Percentiles rank a stretch among this genome's conserved stretches.
These are phyloP conservation scores for Chascanopsetta lugubris DNA, from an alignment of 2,113 vertebrate species.

Conservation along the genomic window DNA sequence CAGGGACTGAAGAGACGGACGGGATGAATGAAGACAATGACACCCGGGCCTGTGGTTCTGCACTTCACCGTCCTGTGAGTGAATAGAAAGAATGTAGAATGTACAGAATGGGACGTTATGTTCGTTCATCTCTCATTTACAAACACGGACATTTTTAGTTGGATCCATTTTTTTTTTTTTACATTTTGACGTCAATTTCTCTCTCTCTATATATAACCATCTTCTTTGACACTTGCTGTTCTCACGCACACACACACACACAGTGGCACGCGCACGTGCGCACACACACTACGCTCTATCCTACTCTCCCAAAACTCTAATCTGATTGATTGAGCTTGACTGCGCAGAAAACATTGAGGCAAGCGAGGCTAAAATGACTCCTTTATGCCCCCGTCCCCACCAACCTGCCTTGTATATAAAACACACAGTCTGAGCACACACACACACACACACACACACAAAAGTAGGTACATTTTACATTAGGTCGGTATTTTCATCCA, in stretches of 20 bases:
- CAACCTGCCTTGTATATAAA: neutral
- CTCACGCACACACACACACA: neutral
- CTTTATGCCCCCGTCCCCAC: slow-evolving; percentile 42
- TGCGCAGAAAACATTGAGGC: slow-evolving; percentile 56
- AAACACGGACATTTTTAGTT: too few species aligned
- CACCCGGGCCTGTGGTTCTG: too few species aligned
- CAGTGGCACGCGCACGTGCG: slow-evolving; percentile 11
- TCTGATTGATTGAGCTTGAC: slow-evolving; percentile 67
- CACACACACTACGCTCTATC: slow-evolving; percentile 17
- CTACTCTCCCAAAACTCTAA: slow-evolving; percentile 54
- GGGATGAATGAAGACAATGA: neutral
- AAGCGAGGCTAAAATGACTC: slow-evolving; percentile 52
- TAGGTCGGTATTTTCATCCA: neutral
- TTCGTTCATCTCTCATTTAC: too few species aligned
- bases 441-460: neutral
- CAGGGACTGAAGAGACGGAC: neutral
- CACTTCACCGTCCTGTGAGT: too few species aligned
- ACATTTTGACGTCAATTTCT: too few species aligned
- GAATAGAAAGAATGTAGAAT: too few species aligned
- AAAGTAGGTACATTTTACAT: neutral
- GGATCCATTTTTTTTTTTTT: too few species aligned
- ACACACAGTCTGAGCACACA: neutral
- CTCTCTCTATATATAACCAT: too few species aligned
- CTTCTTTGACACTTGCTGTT: too few species aligned
- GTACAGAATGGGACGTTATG: too few species aligned